Conservation (phyloP, 2,113 vertebrate species). For the Danionella cerebrum region DNA sequence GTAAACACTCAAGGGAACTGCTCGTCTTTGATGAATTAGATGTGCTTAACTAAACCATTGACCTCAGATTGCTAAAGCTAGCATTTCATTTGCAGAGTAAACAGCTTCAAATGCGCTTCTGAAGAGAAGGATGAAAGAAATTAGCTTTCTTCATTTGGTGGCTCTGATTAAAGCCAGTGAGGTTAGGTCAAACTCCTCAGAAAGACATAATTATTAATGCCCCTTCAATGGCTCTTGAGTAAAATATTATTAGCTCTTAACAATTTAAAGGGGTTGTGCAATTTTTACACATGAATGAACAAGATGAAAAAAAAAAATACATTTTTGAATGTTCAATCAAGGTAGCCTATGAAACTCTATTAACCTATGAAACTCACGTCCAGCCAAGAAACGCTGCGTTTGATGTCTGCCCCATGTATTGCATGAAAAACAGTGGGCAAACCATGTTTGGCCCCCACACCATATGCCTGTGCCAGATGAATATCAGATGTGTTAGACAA, state of each 20-base stretch:
- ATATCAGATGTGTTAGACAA: no score
- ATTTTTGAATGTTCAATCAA: no score
- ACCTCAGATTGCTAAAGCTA: slow-evolving; percentile 7
- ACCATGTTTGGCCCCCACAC: no score
- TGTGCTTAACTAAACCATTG: neutral
- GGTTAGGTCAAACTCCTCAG: slow-evolving; percentile 12
- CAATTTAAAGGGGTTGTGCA: slow-evolving; percentile 24
- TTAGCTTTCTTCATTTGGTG: slow-evolving; percentile 10
- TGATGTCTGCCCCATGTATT: no score
- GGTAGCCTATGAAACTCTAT: no score
- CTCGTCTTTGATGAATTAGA: slow-evolving; percentile 4
- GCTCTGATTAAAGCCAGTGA: slow-evolving; percentile 14
- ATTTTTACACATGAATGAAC: no score
- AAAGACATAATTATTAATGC: slow-evolving; percentile 25
- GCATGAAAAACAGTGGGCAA: no score
- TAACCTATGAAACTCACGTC: no score
- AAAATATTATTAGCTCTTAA: slow-evolving; percentile 15
- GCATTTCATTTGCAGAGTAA: slow-evolving; percentile 17
- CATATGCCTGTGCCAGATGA: no score
- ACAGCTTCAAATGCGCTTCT: neutral
- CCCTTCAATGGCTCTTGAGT: slow-evolving; percentile 19
- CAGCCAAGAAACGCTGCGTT: no score
- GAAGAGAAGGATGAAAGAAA: neutral
- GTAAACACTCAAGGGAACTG: neutral
- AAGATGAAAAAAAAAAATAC: no score